phyloP scores from a whole-genome alignment of 2,113 vertebrate genomes.

The Probosciger aterrimus region DNA sequence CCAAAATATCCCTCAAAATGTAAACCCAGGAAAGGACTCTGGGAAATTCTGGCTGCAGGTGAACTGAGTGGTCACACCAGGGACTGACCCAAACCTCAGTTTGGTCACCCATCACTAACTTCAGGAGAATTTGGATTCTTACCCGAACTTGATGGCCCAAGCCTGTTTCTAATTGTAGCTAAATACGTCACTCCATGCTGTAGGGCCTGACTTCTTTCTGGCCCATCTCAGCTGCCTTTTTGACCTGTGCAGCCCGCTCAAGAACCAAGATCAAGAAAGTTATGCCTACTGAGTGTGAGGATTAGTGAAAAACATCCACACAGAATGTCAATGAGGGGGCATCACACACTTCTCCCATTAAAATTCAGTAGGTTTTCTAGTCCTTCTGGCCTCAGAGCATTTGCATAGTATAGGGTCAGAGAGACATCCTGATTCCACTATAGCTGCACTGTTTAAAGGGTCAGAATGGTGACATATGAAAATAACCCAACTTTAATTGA shows the following conservation, averaged over 20 bases:
- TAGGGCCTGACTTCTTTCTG: neutral
- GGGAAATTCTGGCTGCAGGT: neutral
- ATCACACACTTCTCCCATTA: conserved; percentile 21
- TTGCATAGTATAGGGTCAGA: conserved; percentile 61
- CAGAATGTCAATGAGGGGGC: conserved; percentile 37
- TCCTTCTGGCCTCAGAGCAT: conserved; percentile 6
- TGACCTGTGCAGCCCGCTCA: conserved; percentile 11
- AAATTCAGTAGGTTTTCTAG: conserved; percentile 52
- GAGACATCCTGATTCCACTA: conserved; percentile 25
- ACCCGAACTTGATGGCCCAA: neutral
- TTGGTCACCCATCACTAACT: neutral
- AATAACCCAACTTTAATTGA: conserved; percentile 61
- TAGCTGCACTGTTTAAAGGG: conserved; percentile 21
- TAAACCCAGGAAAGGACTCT: neutral
- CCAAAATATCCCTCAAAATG: neutral
- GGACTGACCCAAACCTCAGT: neutral
- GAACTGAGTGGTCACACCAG: neutral
- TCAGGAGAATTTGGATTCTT: neutral
- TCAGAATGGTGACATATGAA: conserved; percentile 48
- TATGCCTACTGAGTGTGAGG: conserved; percentile 17
- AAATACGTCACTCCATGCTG: neutral
- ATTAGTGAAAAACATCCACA: conserved; percentile 19
- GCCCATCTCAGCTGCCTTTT: conserved; percentile 29
- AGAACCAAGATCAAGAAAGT: conserved; percentile 53
- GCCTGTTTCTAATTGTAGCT: neutral